Percentiles rank a stretch among this genome's conserved stretches.
Evolutionary conservation across 2,888 invertebrate genomes (phyloP).

Genomic region (Pandemis cinnamomeana): DNA sequence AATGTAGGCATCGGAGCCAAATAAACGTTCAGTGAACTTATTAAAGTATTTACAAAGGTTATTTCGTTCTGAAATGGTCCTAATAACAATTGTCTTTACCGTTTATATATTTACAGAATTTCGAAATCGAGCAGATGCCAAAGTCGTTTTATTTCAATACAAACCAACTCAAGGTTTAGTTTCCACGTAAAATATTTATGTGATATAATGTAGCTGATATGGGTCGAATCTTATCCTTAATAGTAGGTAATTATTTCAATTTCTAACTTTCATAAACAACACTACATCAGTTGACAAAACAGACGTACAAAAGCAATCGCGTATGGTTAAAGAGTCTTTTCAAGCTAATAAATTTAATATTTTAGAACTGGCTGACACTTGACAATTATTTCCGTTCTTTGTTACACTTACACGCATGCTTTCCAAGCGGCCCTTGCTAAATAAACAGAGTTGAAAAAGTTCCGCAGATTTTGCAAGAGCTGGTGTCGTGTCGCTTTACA

Average conservation of each 20-base stretch:
- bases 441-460: constrained; percentile 53
- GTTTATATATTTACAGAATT: background rate
- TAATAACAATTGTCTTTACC: constrained; percentile 1
- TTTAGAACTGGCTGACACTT: background rate
- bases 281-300: background rate
- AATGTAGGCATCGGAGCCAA: constrained; percentile 10
- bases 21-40: constrained; percentile 20
- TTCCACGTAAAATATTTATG: no score
- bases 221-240: no score
- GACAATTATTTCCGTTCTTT: background rate
- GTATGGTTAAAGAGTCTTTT: no score
- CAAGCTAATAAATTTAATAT: no score
- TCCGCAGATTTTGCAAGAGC: constrained; percentile 65
- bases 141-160: background rate
- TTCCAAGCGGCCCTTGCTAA: constrained; percentile 41
- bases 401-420: background rate
- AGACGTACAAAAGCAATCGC: no score
- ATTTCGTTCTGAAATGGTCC: background rate
- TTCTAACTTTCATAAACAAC: background rate
- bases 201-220: no score
- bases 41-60: constrained; percentile 3
- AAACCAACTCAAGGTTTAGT: background rate
- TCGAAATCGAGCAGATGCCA: background rate
- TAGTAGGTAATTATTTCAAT: background rate
- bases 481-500: constrained; percentile 53